Evolutionary conservation across 1,140 invertebrate genomes (phyloP).

Genomic region (Fopius arisanus): DNA sequence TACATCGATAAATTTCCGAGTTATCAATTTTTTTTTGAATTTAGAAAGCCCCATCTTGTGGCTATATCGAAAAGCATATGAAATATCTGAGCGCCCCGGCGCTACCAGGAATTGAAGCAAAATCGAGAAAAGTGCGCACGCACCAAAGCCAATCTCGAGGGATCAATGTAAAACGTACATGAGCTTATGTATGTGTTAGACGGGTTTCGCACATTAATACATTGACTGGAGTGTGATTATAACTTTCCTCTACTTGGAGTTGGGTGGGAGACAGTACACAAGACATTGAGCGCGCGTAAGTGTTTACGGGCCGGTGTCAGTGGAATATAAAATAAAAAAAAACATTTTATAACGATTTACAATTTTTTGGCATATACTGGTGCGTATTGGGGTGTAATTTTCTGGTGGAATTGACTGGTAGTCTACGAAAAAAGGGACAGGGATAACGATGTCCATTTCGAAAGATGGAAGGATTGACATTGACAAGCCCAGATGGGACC

Average conservation of each 20-base stretch:
- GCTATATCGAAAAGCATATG: not conserved
- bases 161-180: not conserved
- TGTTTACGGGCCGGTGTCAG: not conserved
- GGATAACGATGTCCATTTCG: slow-evolving; percentile 20
- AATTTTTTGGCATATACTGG: not conserved
- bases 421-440: slow-evolving; percentile 21
- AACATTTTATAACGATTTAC: not conserved
- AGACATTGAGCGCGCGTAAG: not conserved
- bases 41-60: not conserved
- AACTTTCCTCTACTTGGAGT: not conserved
- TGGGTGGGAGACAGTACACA: not conserved
- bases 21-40: not conserved
- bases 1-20: too few species aligned
- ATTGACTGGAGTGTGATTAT: not conserved
- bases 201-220: not conserved
- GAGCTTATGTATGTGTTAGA: not conserved
- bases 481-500: slow-evolving; percentile 86
- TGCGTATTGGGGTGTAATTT: not conserved
- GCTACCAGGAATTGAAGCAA: not conserved
- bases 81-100: not conserved
- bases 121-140: not conserved
- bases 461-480: slow-evolving; percentile 69
- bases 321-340: too few species aligned
- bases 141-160: not conserved
- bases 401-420: slow-evolving; percentile 14